Evolutionary conservation across 2,797 vertebrate species (phyloP).

Genomic region (Sebastes oblongus): DNA sequence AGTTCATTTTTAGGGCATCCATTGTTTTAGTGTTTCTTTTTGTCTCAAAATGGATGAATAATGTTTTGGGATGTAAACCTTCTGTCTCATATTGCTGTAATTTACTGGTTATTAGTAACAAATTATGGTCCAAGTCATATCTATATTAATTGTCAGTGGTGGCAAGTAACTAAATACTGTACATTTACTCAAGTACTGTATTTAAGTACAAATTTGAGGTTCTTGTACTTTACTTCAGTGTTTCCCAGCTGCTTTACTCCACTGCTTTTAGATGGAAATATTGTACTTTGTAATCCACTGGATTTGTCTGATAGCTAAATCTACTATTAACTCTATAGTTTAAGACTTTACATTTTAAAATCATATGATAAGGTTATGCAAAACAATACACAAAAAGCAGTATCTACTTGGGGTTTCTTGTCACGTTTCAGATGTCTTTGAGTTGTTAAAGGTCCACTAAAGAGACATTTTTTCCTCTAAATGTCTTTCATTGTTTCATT

Average conservation of each 20-base stretch:
- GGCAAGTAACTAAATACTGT: not conserved
- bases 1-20: not conserved
- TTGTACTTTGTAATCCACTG: not conserved
- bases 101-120: not conserved
- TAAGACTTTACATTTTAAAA: not conserved
- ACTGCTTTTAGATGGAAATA: not conserved
- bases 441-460: not conserved
- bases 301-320: not conserved
- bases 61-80: not conserved
- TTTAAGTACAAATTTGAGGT: not conserved
- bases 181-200: not conserved
- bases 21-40: not conserved
- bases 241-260: not conserved
- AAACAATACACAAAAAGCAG: not conserved
- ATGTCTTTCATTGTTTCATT: rapidly evolving
- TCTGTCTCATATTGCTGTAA: not conserved
- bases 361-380: not conserved
- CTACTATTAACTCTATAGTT: not conserved
- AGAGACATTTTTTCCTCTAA: not conserved
- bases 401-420: not conserved
- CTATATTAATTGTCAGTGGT: not conserved
- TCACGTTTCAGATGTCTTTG: not conserved
- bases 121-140: not conserved
- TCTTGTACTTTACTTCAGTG: not conserved
- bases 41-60: not conserved